Evolutionary conservation across 1,140 invertebrate genomes (phyloP), one percentile per base, ranked within the genome.

Genomic region (Parapsyche elsis): DNA sequence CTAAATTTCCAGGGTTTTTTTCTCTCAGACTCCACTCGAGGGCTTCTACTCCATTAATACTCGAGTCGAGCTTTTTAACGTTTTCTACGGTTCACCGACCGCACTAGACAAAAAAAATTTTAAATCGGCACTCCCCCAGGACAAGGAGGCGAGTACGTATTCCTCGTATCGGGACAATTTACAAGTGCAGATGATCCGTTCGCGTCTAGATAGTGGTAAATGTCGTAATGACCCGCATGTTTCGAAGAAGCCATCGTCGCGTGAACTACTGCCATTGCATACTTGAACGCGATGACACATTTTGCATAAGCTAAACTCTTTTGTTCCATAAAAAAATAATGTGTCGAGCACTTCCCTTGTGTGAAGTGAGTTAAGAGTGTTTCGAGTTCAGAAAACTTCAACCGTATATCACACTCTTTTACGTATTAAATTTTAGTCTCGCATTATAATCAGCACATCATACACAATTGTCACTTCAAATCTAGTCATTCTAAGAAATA

Each of bases 151-250:
- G 45, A 46, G 12, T 53, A 14, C 16, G 24, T 5, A 67, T 23
- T 67, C 21, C 24, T 10, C 24, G 49, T 14, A 53, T 53, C 16
- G 49, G 16, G 10, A 53, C 49, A 53, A 53, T 53, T 53, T 53
- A 53, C 16, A 16, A 53, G 16, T 16, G 10, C 16, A 16, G 49
- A 53, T 53, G 49, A 53, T 53, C 49, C 49, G 1, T 53, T 16
- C 21, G 9, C 21, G 24, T 71, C 26, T 10, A 26, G 21, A 70
- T 26, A 53, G 49, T 71, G 21, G 16, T 24, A 75, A 75, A 30
- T 14, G 73, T 75, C 73, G 49, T 75, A 75, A 75, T 75, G 73
- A 75, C 73, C 73, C 73, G 73, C 73, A 75, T 75, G 45, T 53
- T 53, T 24, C 16, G 12, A 24, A 75, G 73, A 53, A 49, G 14